Evolutionary conservation across 2,113 vertebrate genomes (phyloP).

Genomic region (Taxidea taxus): DNA sequence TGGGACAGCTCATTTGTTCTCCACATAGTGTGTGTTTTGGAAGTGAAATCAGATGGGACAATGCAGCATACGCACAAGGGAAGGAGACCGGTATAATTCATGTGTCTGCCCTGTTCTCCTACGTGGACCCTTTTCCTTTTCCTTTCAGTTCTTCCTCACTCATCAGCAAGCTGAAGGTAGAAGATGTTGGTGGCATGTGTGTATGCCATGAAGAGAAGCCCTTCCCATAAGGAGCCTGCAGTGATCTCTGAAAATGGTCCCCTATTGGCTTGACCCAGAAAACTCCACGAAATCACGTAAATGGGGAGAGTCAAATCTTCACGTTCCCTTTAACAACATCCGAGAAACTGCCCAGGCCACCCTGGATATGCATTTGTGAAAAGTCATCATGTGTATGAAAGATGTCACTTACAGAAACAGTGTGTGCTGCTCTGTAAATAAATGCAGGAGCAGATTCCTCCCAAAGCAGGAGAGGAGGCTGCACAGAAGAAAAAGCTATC

Average conservation of each 20-base stretch:
- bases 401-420: neutral
- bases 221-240: neutral
- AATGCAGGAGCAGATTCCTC: neutral
- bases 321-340: neutral
- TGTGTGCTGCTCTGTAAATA: accelerated
- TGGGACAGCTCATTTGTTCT: neutral
- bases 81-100: accelerated
- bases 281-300: neutral
- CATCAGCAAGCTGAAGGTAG: neutral
- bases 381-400: neutral
- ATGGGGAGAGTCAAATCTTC: neutral
- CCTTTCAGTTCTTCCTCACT: neutral
- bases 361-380: neutral
- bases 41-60: neutral
- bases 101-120: neutral
- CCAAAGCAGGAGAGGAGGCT: neutral
- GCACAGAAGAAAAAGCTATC: neutral
- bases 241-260: neutral
- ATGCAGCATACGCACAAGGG: neutral
- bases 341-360: neutral
- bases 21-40: neutral
- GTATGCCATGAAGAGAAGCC: neutral
- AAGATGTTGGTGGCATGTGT: neutral
- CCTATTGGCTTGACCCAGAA: neutral
- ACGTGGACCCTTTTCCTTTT: neutral